Evolutionary conservation across 35 echinoderm and acorn worm genomes (phyloP).

Genomic region (Ophiothrix spiculata): DNA sequence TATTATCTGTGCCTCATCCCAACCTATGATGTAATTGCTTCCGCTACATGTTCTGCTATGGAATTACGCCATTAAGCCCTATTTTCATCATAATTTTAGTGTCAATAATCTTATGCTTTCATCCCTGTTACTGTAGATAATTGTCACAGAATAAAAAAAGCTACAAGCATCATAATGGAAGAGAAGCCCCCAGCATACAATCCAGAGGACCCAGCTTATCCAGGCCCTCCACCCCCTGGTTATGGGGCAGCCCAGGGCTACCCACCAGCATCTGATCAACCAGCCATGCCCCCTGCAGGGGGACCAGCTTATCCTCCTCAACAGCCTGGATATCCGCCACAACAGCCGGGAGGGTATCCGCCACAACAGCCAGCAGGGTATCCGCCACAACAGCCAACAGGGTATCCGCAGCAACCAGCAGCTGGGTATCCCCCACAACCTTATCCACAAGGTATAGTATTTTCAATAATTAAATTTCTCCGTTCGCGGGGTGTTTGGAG

Average conservation of each 20-base stretch:
- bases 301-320: neutral
- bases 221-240: neutral
- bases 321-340: neutral
- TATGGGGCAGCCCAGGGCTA: neutral
- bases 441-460: constrained; percentile 1
- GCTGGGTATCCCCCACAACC: constrained; percentile 26
- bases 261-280: neutral
- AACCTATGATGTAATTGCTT: too few species aligned
- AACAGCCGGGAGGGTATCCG: neutral
- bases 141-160: too few species aligned
- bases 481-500: too few species aligned
- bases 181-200: neutral
- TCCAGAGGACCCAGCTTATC: neutral
- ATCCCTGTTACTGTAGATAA: too few species aligned
- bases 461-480: too few species aligned
- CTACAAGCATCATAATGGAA: neutral
- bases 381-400: neutral
- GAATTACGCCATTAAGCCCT: too few species aligned
- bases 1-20: too few species aligned
- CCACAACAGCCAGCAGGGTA: constrained; percentile 3
- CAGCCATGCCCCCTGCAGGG: neutral
- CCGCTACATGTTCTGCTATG: too few species aligned
- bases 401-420: neutral
- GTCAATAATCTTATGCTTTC: too few species aligned
- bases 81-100: too few species aligned